These are phyloP conservation scores for Anticlea derivata DNA, from an alignment of 2,888 invertebrate genomes.

Conservation along the genomic window DNA sequence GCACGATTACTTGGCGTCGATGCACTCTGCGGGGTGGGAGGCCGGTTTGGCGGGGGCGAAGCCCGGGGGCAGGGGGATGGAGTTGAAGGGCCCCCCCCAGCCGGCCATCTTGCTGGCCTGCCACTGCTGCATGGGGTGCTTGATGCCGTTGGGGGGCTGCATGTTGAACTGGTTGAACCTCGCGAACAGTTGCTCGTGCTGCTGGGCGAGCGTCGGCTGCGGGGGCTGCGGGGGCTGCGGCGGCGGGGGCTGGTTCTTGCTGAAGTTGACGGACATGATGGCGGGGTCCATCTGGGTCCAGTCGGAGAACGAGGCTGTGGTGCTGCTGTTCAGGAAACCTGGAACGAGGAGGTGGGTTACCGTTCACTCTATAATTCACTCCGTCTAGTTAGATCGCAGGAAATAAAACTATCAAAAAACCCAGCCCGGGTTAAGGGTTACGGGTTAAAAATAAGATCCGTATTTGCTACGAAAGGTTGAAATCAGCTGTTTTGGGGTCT, in stretches of 20 bases:
- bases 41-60: slow-evolving; percentile 71
- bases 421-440: too few relatives aligned
- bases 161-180: slow-evolving; percentile 67
- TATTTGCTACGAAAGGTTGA: too few relatives aligned
- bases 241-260: slow-evolving; percentile 50
- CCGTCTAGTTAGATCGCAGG: too few relatives aligned
- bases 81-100: slow-evolving; percentile 46
- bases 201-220: slow-evolving; percentile 43
- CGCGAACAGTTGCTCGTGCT: slow-evolving; percentile 72
- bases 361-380: neutral
- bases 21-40: slow-evolving; percentile 74
- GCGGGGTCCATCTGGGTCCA: slow-evolving; percentile 98
- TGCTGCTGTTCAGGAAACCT: slow-evolving; percentile 54
- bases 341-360: slow-evolving; percentile 30
- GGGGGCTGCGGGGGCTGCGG: slow-evolving; percentile 31
- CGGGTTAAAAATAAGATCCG: too few relatives aligned
- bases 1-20: slow-evolving; percentile 76
- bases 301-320: slow-evolving; percentile 85
- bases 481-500: too few relatives aligned
- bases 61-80: slow-evolving; percentile 74
- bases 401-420: too few relatives aligned
- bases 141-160: slow-evolving; percentile 45
- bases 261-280: slow-evolving; percentile 88
- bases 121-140: slow-evolving; percentile 34
- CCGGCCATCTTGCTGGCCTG: slow-evolving; percentile 46